Base-by-base conservation (phyloP, 1,140 invertebrate genomes). In the Zelostemma sp. region DNA sequence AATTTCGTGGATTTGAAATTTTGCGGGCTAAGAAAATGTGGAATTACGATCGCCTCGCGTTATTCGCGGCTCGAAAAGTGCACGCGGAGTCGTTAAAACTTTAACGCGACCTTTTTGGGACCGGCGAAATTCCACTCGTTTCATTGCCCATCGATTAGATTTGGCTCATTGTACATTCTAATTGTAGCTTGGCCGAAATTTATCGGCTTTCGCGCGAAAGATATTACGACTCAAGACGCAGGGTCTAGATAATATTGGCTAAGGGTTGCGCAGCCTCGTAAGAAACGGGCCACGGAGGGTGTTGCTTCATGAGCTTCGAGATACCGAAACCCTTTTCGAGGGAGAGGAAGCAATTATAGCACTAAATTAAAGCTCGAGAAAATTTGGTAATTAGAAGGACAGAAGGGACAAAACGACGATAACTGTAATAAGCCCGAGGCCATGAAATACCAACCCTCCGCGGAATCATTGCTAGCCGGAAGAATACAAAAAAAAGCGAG, bases 341-440 rank as follows among this genome's bases (percentile, higher is more conserved):
- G 81, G 77, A 75, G 76, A 74, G 80, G 74, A 77, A 83, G 81
- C 77, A 84, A 85, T 85, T 84, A 83, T 80, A 77, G 60, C 57
- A 74, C 70, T 81, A 80, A 84, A 84, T 84, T 83, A 83, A 83
- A 76, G 78, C 74, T 75, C 76, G 80, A 76, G 80, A 85, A 83
- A 84, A 85, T 84, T 84, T 82, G 82, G 80, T 80, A 85, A 85
- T 85, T 84, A 84, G 79, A 61, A 76, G 71, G 78, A 77, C 81
- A 74, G 78, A 80, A 78, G 75, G 80, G 78, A 82, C 78, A 77
- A 77, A 82, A 73, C 74, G 50, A 74, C 54, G 6, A 56, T 40
- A 53, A 51, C 43, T 57, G 47, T 19, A 54, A 57, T 49, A 55
- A 58, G 62, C 58, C 14, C 43, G 16, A 19, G 1, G 16, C 19